Base-by-base conservation (phyloP, 2,888 invertebrate species). In the Scaptomyza tumidula region DNA sequence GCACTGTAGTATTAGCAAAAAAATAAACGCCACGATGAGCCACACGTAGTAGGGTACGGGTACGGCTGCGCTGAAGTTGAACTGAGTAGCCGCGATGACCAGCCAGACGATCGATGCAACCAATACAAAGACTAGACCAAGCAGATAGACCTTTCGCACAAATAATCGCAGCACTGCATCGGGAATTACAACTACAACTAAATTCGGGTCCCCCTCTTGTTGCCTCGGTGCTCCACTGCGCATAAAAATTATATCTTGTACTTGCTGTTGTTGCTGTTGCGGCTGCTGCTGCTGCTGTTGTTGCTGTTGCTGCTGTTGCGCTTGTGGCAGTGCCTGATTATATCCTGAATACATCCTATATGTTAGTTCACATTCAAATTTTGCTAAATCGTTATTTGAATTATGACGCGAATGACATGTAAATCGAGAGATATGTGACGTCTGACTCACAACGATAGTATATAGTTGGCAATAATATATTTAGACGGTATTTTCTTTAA, bases 21-120 rank as follows among this genome's bases (percentile, higher is more conserved):
- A 6, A 0, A 35, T 2, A 4, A 67, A 10, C 3, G 43, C 37
- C 43, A 61, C 6, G 7, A 55, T 5, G 0, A 52, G 5, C 68
- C 68, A 69, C 0, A 52, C 61, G 9, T 27, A 45, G 11, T 5
- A 31, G 0, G 69, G 69, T 6, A 69, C 68, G 1, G 46, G 46
- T 2, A 55, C 16, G 29, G 19, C 14, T 1, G 0, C 0, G 1
- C 0, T 0, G 1, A 67, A 10, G 10, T 60, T n/a, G 3, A 35
- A 9, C 0, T 46, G 0, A 9, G 13, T 0, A 0, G 5, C 0
- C 14, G 56, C 35, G 3, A 61, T 9, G 3, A 3, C 4, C 6
- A 58, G 9, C 55, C 54, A 71, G 7, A 3, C 2, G 48, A n/a
- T 0, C 10, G 13, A 13, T 11, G 52, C 13, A 27, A n/a, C 1